Conservation (phyloP, 2,888 invertebrate species). For the Synergus laeviventris region DNA sequence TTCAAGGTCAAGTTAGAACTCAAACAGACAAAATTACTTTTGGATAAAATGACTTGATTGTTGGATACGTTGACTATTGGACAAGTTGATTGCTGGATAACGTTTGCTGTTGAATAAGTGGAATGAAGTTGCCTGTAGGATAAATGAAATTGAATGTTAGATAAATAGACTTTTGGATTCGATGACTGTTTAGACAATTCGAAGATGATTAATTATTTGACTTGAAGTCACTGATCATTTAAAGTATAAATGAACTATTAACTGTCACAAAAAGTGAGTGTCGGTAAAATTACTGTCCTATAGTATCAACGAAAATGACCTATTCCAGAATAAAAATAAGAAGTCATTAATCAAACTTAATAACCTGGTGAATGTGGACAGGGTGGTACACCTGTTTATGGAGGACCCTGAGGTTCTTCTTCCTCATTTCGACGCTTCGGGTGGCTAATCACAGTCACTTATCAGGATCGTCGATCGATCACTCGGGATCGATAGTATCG, state of each 20-base stretch:
- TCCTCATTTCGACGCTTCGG: slow-evolving; percentile 66
- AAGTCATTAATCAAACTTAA: neutral
- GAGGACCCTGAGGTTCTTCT: slow-evolving; percentile 71
- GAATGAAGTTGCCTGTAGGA: too few relatives aligned
- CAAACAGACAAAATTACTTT: neutral
- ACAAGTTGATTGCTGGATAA: neutral
- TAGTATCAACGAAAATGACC: neutral
- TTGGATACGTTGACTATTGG: neutral
- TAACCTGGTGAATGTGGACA: slow-evolving; percentile 62
- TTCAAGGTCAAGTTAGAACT: too few relatives aligned
- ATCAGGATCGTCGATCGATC: slow-evolving; percentile 28
- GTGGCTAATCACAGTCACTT: slow-evolving; percentile 37
- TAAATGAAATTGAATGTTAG: too few relatives aligned
- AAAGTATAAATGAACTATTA: too few relatives aligned
- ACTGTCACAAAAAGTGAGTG: too few relatives aligned
- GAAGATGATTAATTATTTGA: neutral
- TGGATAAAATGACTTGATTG: neutral
- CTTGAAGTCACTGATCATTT: too few relatives aligned
- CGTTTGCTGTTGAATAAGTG: too few relatives aligned
- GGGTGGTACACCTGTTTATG: slow-evolving; percentile 71
- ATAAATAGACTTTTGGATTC: too few relatives aligned
- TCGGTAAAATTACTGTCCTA: neutral
- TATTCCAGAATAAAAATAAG: neutral
- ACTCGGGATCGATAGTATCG: slow-evolving; percentile 24
- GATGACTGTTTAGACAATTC: too few relatives aligned